Conservation (phyloP, 2,113 vertebrate species). For the Triplophysa tibetana region DNA sequence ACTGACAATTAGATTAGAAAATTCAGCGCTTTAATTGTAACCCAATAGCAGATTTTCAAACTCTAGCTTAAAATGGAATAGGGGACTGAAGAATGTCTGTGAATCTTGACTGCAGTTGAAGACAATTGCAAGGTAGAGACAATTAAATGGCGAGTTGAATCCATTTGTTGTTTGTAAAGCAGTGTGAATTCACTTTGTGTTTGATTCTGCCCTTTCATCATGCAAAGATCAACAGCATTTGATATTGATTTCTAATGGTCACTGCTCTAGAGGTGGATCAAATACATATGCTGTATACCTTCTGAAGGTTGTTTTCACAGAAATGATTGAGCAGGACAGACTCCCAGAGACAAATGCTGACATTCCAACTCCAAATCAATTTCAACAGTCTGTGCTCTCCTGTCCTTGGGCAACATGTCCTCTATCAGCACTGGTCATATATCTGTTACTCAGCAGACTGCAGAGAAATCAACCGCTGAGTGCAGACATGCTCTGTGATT, state of each 20-base stretch:
- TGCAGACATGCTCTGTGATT: constrained; percentile 39
- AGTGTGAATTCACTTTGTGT: constrained; percentile 6
- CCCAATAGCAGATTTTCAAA: too few relatives aligned
- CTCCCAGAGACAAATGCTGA: constrained; percentile 54
- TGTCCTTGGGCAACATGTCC: constrained; percentile 56
- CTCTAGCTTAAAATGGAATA: too few relatives aligned
- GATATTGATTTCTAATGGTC: constrained; percentile 19
- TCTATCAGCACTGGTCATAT: constrained; percentile 49
- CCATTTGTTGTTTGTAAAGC: constrained; percentile 15
- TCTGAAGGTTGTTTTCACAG: constrained; percentile 49
- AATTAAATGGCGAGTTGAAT: background rate
- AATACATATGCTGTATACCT: constrained; percentile 40
- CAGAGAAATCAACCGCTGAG: constrained; percentile 28
- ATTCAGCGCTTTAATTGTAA: too few relatives aligned
- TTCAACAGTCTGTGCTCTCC: constrained; percentile 32
- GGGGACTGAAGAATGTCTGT: too few relatives aligned
- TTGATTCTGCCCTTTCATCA: constrained; percentile 8
- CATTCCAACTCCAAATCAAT: constrained; percentile 52
- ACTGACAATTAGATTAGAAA: too few relatives aligned
- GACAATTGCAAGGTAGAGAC: background rate
- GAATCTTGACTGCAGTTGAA: too few relatives aligned
- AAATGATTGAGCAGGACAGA: constrained; percentile 37
- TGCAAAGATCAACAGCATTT: background rate
- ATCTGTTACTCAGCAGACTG: constrained; percentile 53
- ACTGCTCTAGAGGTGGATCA: constrained; percentile 14